Evolutionary conservation across 2,888 invertebrate species (phyloP).

Genomic region (Mythimna lalbum): DNA sequence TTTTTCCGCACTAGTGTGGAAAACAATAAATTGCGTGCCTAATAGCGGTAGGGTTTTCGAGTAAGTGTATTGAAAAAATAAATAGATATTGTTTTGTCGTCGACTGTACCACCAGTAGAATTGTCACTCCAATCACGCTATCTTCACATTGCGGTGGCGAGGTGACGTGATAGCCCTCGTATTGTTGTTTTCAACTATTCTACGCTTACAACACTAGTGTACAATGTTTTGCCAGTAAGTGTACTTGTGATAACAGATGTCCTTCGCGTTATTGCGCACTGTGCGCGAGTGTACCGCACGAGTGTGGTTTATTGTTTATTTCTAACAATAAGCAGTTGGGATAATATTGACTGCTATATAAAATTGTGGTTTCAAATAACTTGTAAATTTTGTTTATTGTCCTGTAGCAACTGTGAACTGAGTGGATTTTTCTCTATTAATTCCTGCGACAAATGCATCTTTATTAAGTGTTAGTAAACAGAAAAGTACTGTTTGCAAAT

Average conservation of each 20-base stretch:
- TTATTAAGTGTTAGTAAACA: too few species aligned
- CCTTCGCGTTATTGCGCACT: slow-evolving; percentile 13
- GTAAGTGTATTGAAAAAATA: too few species aligned
- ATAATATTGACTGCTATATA: background rate
- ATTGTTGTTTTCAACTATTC: slow-evolving; percentile 14
- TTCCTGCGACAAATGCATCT: too few species aligned
- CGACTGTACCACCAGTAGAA: slow-evolving; percentile 41
- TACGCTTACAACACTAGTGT: slow-evolving; percentile 13
- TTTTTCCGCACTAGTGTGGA: too few species aligned
- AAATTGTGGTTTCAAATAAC: background rate
- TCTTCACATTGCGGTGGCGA: slow-evolving; percentile 46
- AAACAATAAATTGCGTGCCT: too few species aligned
- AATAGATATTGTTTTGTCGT: background rate
- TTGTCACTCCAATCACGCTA: slow-evolving; percentile 55
- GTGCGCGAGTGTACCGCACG: slow-evolving; percentile 18
- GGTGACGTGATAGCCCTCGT: slow-evolving; percentile 35
- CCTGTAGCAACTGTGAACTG: background rate
- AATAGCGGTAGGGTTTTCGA: too few species aligned
- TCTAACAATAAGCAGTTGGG: background rate
- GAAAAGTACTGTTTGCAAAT: too few species aligned
- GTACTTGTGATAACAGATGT: slow-evolving; percentile 14
- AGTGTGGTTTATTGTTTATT: slow-evolving; percentile 3
- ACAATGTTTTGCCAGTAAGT: slow-evolving; percentile 20
- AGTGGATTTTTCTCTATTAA: background rate
- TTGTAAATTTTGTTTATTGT: background rate